A percentile compares a stretch with the other conserved stretches of the same genome.
phyloP scores from a whole-genome alignment of 1,140 invertebrate species.

The Campoletis sonorensis region DNA sequence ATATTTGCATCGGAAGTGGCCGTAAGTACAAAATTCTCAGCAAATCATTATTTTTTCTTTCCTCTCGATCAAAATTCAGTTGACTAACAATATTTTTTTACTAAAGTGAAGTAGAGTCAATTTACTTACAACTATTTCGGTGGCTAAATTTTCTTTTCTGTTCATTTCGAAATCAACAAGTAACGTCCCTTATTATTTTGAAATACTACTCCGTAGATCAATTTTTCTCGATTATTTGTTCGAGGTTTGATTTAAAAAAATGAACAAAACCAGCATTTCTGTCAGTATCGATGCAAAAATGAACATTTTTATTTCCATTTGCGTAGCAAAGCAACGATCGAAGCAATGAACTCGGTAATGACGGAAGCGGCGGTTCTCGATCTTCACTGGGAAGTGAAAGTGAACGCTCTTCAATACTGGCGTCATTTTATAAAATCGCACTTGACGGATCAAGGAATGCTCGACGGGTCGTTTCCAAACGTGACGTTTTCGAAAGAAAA shows the following conservation, averaged over 20 bases:
- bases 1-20: slow-evolving; percentile 81
- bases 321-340: slow-evolving; percentile 64
- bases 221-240: too few relatives aligned
- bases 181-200: too few relatives aligned
- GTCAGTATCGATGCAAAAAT: neutral
- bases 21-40: slow-evolving; percentile 65
- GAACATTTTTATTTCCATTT: slow-evolving; percentile 3
- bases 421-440: slow-evolving; percentile 80
- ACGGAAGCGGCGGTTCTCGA: slow-evolving; percentile 81
- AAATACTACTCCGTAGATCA: too few relatives aligned
- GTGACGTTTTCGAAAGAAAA: slow-evolving; percentile 87
- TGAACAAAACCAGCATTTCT: too few relatives aligned
- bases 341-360: slow-evolving; percentile 76
- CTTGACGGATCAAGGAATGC: slow-evolving; percentile 85
- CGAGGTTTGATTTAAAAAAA: too few relatives aligned
- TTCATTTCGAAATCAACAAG: too few relatives aligned
- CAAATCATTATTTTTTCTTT: neutral
- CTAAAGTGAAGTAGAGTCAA: neutral
- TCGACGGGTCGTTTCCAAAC: slow-evolving; percentile 85
- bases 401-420: slow-evolving; percentile 84
- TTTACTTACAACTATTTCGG: too few relatives aligned
- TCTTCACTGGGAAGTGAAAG: slow-evolving; percentile 88
- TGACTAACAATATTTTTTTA: too few relatives aligned
- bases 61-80: too few relatives aligned
- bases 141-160: too few relatives aligned